Conservation (phyloP, 1,140 invertebrate species). For the Carposina sasakii region DNA sequence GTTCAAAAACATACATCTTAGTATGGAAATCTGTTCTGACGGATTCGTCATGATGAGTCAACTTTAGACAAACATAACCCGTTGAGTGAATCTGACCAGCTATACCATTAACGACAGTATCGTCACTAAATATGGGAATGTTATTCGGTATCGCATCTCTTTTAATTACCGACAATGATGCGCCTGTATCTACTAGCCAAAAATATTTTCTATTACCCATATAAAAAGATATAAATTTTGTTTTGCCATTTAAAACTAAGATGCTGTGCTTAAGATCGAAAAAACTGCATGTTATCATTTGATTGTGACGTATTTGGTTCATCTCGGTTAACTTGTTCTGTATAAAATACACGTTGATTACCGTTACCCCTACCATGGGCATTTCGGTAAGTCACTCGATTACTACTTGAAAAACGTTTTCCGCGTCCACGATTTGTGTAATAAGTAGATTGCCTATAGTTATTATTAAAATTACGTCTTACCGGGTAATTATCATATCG, state of each 20-base stretch:
- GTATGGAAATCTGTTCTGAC: neutral
- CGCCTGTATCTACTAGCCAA: neutral
- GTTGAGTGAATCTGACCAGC: neutral
- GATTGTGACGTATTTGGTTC: neutral
- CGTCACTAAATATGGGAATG: neutral
- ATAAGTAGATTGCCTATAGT: too few relatives aligned
- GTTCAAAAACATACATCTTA: slow-evolving; percentile 2
- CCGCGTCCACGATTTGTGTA: too few relatives aligned
- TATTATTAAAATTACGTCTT: too few relatives aligned
- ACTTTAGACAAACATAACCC: neutral
- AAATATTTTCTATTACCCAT: neutral
- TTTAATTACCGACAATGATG: neutral
- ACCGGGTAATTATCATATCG: too few relatives aligned
- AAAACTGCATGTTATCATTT: neutral
- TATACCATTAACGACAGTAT: neutral
- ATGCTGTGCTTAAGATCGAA: slow-evolving; percentile 1
- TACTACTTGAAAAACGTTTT: too few relatives aligned
- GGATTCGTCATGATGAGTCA: neutral
- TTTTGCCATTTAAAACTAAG: neutral
- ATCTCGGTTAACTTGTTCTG: too few relatives aligned
- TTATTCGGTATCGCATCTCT: neutral
- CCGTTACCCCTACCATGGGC: neutral
- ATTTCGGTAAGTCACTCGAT: too few relatives aligned
- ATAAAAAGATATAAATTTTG: neutral
- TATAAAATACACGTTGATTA: neutral